phyloP scores from a whole-genome alignment of 2,888 invertebrate genomes.

The Candidula unifasciata region DNA sequence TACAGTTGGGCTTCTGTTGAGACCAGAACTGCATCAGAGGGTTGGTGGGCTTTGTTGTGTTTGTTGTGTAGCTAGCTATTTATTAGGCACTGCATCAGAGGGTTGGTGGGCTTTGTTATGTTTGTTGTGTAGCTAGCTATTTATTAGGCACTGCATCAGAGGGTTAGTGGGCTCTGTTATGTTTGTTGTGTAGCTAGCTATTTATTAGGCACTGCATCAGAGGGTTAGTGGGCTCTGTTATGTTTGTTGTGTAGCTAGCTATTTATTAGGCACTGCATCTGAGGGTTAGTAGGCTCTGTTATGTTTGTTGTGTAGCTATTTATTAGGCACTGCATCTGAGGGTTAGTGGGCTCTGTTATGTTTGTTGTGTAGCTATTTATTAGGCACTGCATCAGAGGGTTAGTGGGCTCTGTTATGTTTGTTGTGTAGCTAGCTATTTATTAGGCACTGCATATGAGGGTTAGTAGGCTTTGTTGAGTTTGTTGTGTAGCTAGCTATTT shows the following conservation, averaged over 20 bases:
- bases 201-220: conserved; percentile 79
- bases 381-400: conserved; percentile 80
- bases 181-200: no score
- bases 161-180: conserved; percentile 60
- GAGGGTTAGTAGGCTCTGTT: conserved; percentile 63
- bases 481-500: no score
- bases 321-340: conserved; percentile 79
- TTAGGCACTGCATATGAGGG: conserved; percentile 80
- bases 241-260: no score
- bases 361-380: no score
- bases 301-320: no score
- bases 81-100: conserved; percentile 79
- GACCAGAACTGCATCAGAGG: conserved; percentile 82
- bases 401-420: conserved; percentile 19
- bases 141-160: conserved; percentile 79
- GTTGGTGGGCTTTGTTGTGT: conserved; percentile 56
- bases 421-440: no score
- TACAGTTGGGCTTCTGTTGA: conserved; percentile 89
- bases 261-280: conserved; percentile 79
- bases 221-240: conserved; percentile 61
- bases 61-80: no score
- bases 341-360: conserved; percentile 59
- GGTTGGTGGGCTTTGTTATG: conserved; percentile 59
- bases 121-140: no score
- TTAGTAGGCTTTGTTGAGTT: conserved; percentile 51